These are phyloP conservation scores for Thunnus maccoyii DNA, from an alignment of 2,113 vertebrate genomes.

Conservation along the genomic window DNA sequence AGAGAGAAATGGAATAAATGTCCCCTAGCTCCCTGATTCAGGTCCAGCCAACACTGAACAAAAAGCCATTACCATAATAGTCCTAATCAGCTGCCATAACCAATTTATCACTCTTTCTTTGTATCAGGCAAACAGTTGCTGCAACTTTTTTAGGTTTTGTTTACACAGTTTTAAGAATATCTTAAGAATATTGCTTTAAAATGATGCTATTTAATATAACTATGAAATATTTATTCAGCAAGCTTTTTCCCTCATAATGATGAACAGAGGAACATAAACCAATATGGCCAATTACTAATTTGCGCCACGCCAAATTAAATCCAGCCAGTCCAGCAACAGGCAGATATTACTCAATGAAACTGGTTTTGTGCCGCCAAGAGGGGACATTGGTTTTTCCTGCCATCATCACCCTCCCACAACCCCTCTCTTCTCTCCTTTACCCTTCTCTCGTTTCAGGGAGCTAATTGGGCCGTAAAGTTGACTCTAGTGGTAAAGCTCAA, in stretches of 20 bases:
- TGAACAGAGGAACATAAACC: background rate
- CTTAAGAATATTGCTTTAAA: background rate
- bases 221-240: background rate
- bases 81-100: too few species aligned
- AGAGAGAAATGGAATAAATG: too few species aligned
- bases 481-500: slow-evolving; percentile 71
- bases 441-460: slow-evolving; percentile 36
- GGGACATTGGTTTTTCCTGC: slow-evolving; percentile 27
- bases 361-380: slow-evolving; percentile 6
- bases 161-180: too few species aligned
- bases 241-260: background rate
- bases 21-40: too few species aligned
- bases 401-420: background rate
- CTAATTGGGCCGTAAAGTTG: slow-evolving; percentile 65
- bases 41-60: too few species aligned
- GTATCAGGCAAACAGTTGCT: too few species aligned
- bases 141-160: too few species aligned
- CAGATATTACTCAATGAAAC: slow-evolving; percentile 2
- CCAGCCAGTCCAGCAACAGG: background rate
- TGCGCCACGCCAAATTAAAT: background rate
- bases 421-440: background rate
- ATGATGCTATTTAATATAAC: background rate
- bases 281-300: background rate
- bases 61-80: too few species aligned
- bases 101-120: too few species aligned